phyloP scores from a whole-genome alignment of 2,113 vertebrate genomes.

The Python bivittatus region DNA sequence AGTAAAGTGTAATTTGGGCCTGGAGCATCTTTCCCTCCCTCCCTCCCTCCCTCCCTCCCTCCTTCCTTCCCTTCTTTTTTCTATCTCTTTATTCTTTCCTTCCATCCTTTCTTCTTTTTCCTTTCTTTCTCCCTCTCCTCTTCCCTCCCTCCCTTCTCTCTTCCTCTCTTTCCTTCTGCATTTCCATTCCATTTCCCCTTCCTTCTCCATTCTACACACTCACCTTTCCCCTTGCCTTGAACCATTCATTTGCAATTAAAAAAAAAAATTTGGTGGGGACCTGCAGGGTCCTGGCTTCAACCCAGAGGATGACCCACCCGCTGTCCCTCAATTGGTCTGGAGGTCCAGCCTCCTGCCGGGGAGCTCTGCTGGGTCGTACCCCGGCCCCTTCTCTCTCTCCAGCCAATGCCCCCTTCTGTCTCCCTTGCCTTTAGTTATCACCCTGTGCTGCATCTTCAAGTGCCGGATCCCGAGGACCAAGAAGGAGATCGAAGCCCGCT shows the following conservation, averaged over 20 bases:
- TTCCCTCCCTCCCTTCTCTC: too few relatives aligned
- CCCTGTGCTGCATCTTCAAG: slow-evolving; percentile 96
- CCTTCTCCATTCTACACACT: background rate
- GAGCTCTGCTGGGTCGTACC: background rate
- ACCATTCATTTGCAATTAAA: background rate
- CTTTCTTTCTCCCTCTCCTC: background rate
- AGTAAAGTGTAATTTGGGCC: too few relatives aligned
- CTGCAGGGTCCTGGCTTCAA: too few relatives aligned
- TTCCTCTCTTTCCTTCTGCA: background rate
- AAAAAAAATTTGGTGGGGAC: too few relatives aligned
- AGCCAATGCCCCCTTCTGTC: background rate
- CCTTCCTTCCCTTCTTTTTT: too few relatives aligned
- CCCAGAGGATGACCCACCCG: background rate
- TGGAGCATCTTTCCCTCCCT: too few relatives aligned
- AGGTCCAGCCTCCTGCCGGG: background rate
- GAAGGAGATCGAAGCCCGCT: slow-evolving; percentile 94
- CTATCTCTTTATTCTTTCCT: background rate
- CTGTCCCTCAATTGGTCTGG: background rate
- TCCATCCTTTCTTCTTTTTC: too few relatives aligned
- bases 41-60: too few relatives aligned
- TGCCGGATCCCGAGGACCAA: slow-evolving; percentile 93
- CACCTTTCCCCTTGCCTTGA: background rate
- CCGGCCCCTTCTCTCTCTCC: background rate
- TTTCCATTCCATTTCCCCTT: background rate
- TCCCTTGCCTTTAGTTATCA: slow-evolving; percentile 81